Evolutionary conservation across 2,888 invertebrate genomes (phyloP).

Genomic region (Lasius fuliginosus): DNA sequence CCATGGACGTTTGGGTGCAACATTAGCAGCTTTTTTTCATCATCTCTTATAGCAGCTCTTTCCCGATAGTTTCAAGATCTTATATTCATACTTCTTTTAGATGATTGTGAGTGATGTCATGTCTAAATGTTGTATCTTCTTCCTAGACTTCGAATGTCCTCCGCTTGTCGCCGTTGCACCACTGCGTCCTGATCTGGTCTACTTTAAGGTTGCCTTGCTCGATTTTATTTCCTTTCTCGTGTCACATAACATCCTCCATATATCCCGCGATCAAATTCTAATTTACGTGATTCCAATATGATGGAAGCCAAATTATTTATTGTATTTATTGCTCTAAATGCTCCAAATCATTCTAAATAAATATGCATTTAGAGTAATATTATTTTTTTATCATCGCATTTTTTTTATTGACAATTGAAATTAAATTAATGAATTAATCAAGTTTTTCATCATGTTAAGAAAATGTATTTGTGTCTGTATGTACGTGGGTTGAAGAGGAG

Average conservation of each 20-base stretch:
- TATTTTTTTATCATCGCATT: neutral
- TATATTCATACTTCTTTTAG: neutral
- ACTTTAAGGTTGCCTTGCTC: too few relatives aligned
- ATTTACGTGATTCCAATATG: neutral
- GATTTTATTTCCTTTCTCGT: neutral
- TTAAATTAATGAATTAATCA: neutral
- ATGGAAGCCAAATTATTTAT: neutral
- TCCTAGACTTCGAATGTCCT: neutral
- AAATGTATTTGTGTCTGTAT: neutral
- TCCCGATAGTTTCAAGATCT: neutral
- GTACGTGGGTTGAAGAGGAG: neutral
- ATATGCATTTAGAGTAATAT: neutral
- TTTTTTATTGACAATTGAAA: neutral
- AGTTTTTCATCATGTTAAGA: neutral
- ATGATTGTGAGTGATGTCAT: neutral
- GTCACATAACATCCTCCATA: neutral
- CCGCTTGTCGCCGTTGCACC: neutral
- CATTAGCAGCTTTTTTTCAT: constrained; percentile 67
- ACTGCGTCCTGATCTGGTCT: neutral
- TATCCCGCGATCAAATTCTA: neutral
- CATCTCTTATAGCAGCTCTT: neutral
- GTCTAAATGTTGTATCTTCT: neutral
- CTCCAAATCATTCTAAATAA: neutral
- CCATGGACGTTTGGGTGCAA: constrained; percentile 67
- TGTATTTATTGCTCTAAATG: neutral